Base-by-base conservation (phyloP, 2,888 invertebrate species). In the Thera britannica region DNA sequence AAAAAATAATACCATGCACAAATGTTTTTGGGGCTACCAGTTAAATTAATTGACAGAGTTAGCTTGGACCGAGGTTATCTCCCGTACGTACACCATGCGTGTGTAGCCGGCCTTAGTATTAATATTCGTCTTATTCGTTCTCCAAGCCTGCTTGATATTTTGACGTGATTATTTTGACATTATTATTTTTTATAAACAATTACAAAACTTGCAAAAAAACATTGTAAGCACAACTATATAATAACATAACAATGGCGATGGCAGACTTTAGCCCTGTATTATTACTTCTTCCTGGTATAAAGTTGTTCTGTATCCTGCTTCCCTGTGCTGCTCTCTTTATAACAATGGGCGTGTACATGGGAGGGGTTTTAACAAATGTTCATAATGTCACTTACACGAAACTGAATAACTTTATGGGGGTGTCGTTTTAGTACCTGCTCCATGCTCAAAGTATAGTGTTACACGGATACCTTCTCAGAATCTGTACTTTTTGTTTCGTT, bases 301-400 rank as follows among this genome's bases (percentile, higher is more conserved):
- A 88, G 70, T 71, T 90, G 56, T 79, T 87, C 58, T 90, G 89
- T 74, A 80, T 89, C 58, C 62, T 88, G 35, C 57, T 89, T 55
- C 89, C 88, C 0, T 79, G 81, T 64, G 83, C 80, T 2, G 77
- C 78, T 1, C 73, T 89, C 4, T 66, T 89, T 4, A 82, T 83
- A 2, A 79, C 84, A 76, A 63, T 80, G 11, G 83, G 79, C 7
- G 72, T 82, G 1, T 87, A 88, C 59, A 52, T 86, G 2, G 79
- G 79, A 8, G 81, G 81, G 3, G 9, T 83, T 36, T 76, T 87
- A 36, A 73, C 79, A 2, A 72, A 80, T 57, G 77, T 81, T 60
- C 73, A 81, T 12, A 74, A 80, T 41, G 58, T 83, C 2, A 77
- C 80, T 2, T 75, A 74, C 54, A 38, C 69, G 2, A 86, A 84